Base-by-base conservation (phyloP, 2,888 invertebrate genomes). In the Cataglyphis cursor region DNA sequence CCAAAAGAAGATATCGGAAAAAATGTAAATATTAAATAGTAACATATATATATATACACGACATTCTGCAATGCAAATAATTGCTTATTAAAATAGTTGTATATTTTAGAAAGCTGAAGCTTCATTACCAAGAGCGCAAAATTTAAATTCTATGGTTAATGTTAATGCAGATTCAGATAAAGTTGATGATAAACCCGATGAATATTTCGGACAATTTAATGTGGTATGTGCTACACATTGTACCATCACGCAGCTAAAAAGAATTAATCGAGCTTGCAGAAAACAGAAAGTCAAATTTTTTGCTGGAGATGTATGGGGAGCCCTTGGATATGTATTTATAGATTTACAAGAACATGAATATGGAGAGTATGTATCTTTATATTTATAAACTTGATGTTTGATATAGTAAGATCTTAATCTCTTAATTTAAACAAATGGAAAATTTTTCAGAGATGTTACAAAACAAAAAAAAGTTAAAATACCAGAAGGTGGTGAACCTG, bases 81-180 rank as follows among this genome's bases (percentile, higher is more conserved):
- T 9, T 21, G 18, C 44, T 1, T 54, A 8, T 31, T 74, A 10
- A 8, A 82, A 65, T 21, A 12, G 9, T 54, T 59, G 21, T 81
- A 35, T 86, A 81, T 83, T 92, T 48, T 92, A 98, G 97, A 96
- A 99, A 93, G 99, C 99, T 0, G 97, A 97, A 94, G 97, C 97
- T 61, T 98, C 99, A 0, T 93, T 98, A 64, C 95, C 96, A 68
- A 96, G 98, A 91, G 97, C 98, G 0, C 97, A 97, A 93, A 97
- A 97, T 76, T 96, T 99, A 88, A 99, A 99, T 95, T 99, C 99
- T 0, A 98, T 99, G 97, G 99, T 99, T 0, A 96, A 97, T 89
- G 97, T 99, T 61, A 96, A 95, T 0, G 96, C 97, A 0, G 97
- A 97, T 92, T 96, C 96, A 0, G 96, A 96, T 51, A 95, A 96